Conservation (phyloP, 2,113 vertebrate genomes). For the Cebus imitator region DNA sequence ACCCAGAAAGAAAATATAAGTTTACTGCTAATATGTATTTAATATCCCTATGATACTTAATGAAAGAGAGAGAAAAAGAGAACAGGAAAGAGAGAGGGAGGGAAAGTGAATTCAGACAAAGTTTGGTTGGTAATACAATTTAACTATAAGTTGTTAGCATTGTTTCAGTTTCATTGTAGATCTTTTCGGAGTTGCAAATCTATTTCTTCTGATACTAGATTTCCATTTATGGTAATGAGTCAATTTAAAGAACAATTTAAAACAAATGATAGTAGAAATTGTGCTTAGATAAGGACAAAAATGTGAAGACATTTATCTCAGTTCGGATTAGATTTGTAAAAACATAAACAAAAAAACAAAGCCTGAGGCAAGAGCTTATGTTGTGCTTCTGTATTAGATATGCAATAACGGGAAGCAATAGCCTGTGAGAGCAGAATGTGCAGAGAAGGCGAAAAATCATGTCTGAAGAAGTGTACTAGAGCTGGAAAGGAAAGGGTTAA, state of each 20-base stretch:
- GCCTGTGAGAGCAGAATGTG: not conserved
- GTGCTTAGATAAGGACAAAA: not conserved
- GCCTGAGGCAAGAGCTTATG: not conserved
- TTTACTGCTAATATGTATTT: not conserved
- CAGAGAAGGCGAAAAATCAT: not conserved
- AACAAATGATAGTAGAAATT: not conserved
- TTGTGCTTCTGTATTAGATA: not conserved
- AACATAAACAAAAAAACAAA: not conserved
- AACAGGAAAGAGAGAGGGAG: not conserved
- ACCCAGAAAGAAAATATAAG: not conserved
- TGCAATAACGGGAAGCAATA: not conserved
- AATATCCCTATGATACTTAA: not conserved
- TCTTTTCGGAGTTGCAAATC: not conserved
- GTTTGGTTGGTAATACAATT: not conserved
- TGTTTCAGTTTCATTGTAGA: not conserved
- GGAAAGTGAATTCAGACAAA: not conserved
- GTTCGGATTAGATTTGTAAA: not conserved
- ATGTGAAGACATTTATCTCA: not conserved
- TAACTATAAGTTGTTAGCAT: not conserved
- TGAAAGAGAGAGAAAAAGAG: not conserved
- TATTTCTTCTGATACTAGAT: not conserved
- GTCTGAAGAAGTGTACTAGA: not conserved
- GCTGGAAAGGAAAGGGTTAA: not conserved
- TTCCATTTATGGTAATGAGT: not conserved
- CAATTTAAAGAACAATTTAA: constrained; percentile 1